Percentiles rank a stretch among this genome's conserved stretches.
phyloP scores from a whole-genome alignment of 2,113 vertebrate genomes.

The Notarius quadriscutis region DNA sequence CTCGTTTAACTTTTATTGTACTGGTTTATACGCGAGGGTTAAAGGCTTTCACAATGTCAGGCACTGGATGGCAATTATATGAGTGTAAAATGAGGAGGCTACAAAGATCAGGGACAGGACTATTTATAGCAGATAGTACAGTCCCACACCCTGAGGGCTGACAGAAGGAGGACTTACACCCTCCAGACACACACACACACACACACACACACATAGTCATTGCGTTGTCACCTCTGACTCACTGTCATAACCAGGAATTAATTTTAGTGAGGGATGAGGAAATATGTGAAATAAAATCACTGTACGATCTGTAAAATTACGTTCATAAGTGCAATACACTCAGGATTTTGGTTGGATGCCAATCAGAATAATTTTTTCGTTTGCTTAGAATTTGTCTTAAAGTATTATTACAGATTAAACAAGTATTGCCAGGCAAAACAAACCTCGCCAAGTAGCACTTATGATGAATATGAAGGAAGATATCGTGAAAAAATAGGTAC shows the following conservation, averaged over 20 bases:
- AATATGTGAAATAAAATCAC: background rate
- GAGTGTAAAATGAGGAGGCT: slow-evolving; percentile 66
- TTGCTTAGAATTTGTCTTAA: background rate
- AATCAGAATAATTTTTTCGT: background rate
- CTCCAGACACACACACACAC: background rate
- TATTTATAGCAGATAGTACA: slow-evolving; percentile 66
- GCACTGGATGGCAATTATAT: slow-evolving; percentile 57
- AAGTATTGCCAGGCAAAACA: too few species aligned
- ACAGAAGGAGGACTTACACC: background rate
- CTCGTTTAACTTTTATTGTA: slow-evolving; percentile 63
- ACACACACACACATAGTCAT: background rate
- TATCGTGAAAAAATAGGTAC: too few species aligned
- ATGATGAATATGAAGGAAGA: too few species aligned
- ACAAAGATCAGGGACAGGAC: slow-evolving; percentile 55
- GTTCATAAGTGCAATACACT: background rate
- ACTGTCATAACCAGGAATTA: background rate
- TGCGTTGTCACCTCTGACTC: background rate
- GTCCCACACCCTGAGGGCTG: slow-evolving; percentile 48
- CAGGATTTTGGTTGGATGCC: background rate
- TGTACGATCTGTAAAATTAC: background rate
- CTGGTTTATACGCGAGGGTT: slow-evolving; percentile 54
- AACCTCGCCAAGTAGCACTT: too few species aligned
- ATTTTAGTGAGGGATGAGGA: background rate
- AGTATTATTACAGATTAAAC: too few species aligned
- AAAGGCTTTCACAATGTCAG: slow-evolving; percentile 60